Conservation (phyloP, 2,888 invertebrate species). For the Stenichneumon culpator region DNA sequence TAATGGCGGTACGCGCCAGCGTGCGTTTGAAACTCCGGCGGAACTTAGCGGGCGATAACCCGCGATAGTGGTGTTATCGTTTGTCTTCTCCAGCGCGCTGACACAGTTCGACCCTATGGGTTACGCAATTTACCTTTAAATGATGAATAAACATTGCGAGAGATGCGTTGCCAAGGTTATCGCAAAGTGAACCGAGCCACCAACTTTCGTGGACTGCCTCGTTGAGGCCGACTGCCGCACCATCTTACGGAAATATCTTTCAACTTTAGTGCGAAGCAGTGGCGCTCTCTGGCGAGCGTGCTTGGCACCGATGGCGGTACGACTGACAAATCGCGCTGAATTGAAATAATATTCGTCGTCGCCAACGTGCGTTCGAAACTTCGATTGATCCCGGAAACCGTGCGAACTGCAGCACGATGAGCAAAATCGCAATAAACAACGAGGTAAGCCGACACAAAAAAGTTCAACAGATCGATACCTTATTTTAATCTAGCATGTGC, state of each 20-base stretch:
- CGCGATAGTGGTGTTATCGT: background rate
- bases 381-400: background rate
- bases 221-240: constrained; percentile 55
- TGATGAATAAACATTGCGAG: constrained; percentile 73
- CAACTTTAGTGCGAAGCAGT: background rate
- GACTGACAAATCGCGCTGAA: background rate
- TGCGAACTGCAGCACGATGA: constrained; percentile 64
- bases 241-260: constrained; percentile 60
- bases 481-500: constrained; percentile 3
- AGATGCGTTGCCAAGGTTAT: constrained; percentile 64
- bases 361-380: background rate
- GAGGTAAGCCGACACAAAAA: constrained; percentile 74
- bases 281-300: no score
- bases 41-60: background rate
- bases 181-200: constrained; percentile 50
- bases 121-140: constrained; percentile 72
- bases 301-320: background rate
- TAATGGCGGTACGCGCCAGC: background rate
- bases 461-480: background rate
- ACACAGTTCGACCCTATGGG: constrained; percentile 35
- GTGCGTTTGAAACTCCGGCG: background rate
- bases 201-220: constrained; percentile 56
- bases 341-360: constrained; percentile 26
- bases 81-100: background rate
- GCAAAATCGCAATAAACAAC: constrained; percentile 78